phyloP scores from a whole-genome alignment of 2,888 invertebrate genomes.

The Coleophora deauratella region DNA sequence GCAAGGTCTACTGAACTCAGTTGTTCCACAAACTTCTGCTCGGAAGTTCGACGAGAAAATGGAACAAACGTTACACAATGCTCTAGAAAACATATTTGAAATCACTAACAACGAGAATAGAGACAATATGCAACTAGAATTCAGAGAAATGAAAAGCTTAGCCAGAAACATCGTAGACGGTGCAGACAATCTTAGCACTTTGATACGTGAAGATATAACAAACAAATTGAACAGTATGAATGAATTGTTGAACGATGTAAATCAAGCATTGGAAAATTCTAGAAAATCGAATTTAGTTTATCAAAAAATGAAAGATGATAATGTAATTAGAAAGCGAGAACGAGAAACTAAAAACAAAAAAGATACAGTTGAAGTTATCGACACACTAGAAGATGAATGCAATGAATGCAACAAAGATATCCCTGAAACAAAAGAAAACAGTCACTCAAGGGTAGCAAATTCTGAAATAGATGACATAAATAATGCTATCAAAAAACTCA shows the following conservation, averaged over 20 bases:
- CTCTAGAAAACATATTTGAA: slow-evolving; percentile 44
- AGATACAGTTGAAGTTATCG: slow-evolving; percentile 3
- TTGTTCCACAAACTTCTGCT: slow-evolving; percentile 9
- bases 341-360: slow-evolving; percentile 14
- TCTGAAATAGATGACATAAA: slow-evolving; percentile 54
- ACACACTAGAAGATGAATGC: slow-evolving; percentile 1
- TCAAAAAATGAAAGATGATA: slow-evolving; percentile 47
- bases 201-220: slow-evolving; percentile 61
- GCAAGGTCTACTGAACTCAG: neutral
- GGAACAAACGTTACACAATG: slow-evolving; percentile 44
- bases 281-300: slow-evolving; percentile 52
- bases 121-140: slow-evolving; percentile 47
- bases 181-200: slow-evolving; percentile 57
- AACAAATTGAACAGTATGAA: slow-evolving; percentile 67
- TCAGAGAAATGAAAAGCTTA: slow-evolving; percentile 55
- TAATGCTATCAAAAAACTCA: slow-evolving; percentile 47
- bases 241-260: slow-evolving; percentile 60
- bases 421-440: slow-evolving; percentile 8
- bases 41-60: slow-evolving; percentile 38
- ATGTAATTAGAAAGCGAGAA: slow-evolving; percentile 22
- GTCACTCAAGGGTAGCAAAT: slow-evolving; percentile 28
- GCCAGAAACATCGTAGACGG: slow-evolving; percentile 58
- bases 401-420: slow-evolving; percentile 4
- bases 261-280: slow-evolving; percentile 57
- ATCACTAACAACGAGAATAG: slow-evolving; percentile 31